Evolutionary conservation across 2,797 vertebrate genomes (phyloP), one percentile per base, ranked within the genome.

Genomic region (Thunnus albacares): DNA sequence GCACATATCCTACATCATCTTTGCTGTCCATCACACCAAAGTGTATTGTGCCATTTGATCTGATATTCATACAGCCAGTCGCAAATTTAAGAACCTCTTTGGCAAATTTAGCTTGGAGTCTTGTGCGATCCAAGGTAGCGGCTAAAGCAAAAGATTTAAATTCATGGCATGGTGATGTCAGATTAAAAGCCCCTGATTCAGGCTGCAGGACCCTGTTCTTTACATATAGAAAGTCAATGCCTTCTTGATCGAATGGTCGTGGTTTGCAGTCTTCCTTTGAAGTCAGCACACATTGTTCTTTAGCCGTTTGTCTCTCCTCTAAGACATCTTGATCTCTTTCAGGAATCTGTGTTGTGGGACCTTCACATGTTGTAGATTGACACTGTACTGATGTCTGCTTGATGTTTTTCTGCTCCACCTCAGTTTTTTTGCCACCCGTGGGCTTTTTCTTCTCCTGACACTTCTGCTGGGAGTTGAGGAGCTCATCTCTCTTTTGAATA

Each of bases 31-130:
- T 95, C 63, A 97, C 89, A 49, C 96, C 97, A 77, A 97, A 97
- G 79, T 97, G 96, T 82, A 97, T 97, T 74, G 96, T 97, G 2
- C 96, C 97, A 2, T 97, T 97, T 75, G 96, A 93, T 38, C 97
- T 93, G 45, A 96, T 90, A 14, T 97, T 97, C 91, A 97, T 95
- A 83, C 97, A 97, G 18, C 96, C 97, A 20, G 83, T 70, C 2
- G 94, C 96, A 89, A 97, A 97, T 88, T 94, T 91, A 41, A 97
- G 87, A 52, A 97, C 90, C 71, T 97, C 97, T 0, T 24, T 87
- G 74, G 96, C 94, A 89, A 97, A 96, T 77, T 97, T 97, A 3
- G 94, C 89, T 82, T 96, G 95, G 45, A 96, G 68, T 72, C 93
- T 94, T 35, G 65, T 72, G 64, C 71, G 93, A 49, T 95, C 92